Base-by-base conservation (phyloP, 1,140 invertebrate species). In the Temnothorax nylanderi region DNA sequence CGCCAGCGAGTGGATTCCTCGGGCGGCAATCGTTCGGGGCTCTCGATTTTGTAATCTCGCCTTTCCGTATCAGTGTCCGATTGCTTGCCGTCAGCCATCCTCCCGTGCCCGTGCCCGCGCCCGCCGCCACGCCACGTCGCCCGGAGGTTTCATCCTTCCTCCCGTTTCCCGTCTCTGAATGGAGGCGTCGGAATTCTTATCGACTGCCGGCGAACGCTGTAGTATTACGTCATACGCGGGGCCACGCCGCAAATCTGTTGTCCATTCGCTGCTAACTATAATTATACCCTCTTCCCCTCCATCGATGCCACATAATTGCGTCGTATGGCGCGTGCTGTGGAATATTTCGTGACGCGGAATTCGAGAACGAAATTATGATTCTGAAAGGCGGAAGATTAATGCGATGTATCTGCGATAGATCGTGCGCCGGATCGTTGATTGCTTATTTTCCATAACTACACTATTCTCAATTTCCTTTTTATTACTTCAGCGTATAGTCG, bases 151-250 rank as follows among this genome's bases (percentile, higher is more conserved):
- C 81, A 85, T 87, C 87, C 75, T 86, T 81, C 65, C 71, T 87
- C 77, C 64, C 85, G 41, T 78, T 75, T 69, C 65, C 72, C 77
- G 74, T 77, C 90, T 71, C 90, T 92, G 82, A 93, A 93, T 90
- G 91, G 92, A 93, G 92, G 93, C 93, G 93, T 94, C 91, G 89
- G 92, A 93, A 93, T 94, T 94, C 92, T 94, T 94, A 94, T 94
- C 94, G 89, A 88, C 86, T 71, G 76, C 37, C 87, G 56, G 75
- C 82, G 89, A 87, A 86, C 71, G 85, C 90, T 87, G 26, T 47
- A 44, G 16, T 62, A 84, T 94, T 94, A 93, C 93, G 93, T 94
- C 93, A 94, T 90, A 89, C 62, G 32, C 65, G 69, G n/a, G 26
- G 60, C 84, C 64, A 67, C 67, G 16, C n/a, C 62, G 77, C 89